Evolutionary conservation across 2,888 invertebrate species (phyloP), one percentile per base, ranked within the genome.

Genomic region (Hirtodrosophila duncani): DNA sequence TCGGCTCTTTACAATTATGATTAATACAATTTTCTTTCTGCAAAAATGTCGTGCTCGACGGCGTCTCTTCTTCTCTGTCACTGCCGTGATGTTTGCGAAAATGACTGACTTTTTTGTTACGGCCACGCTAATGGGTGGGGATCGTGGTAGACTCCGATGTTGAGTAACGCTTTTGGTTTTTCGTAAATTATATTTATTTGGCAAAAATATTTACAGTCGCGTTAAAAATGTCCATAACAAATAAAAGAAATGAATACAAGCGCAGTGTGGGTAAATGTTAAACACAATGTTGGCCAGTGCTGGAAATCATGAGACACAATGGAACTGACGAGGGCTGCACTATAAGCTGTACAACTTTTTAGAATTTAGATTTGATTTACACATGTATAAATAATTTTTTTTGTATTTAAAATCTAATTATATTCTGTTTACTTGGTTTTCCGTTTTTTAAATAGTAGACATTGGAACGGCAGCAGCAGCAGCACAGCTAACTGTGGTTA

Each of bases 281-380:
- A 37, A 2, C n/a, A n/a, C n/a, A n/a, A 17, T 10, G 16, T 13
- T 10, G 26, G 23, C 37, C 18, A 55, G 53, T 43, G 53, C 18
- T 55, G 30, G 7, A 11, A 10, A 51, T 27, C 27, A n/a, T n/a
- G n/a, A n/a, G 43, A 16, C 10, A 8, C 3, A 17, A 4, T 11
- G 36, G n/a, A 6, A 24, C 9, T n/a, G 14, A 6, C 18, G 20
- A 9, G 20, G 18, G 10, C 4, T n/a, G 23, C 24, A 27, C 27
- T 14, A 30, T 42, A 16, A 21, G 4, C 20, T 17, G 13, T 9
- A 3, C 9, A 2, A 5, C 8, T 36, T 29, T 36, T 9, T 65
- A 20, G 38, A 74, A 69, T 67, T 71, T 67, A 50, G 64, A 60
- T 13, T 60, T 56, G 23, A 37, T 60, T 11, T 31, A 33, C 45